These are phyloP conservation scores for Lagodon rhomboides DNA, from an alignment of 2,797 vertebrate species.

Conservation along the genomic window DNA sequence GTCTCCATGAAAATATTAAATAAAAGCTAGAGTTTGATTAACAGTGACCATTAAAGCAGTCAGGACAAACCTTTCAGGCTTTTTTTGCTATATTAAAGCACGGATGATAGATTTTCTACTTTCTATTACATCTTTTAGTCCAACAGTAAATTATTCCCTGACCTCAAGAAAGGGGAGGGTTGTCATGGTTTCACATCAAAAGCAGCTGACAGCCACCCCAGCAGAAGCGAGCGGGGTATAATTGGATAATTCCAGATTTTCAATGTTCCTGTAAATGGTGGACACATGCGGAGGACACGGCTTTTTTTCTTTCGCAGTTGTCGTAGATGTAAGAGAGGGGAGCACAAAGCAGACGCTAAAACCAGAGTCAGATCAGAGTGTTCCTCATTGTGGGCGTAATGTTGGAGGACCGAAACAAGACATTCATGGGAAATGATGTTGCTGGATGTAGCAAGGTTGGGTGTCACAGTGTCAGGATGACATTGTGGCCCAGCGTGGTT, in stretches of 20 bases:
- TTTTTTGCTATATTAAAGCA: conserved; percentile 8
- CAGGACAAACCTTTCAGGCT: neutral
- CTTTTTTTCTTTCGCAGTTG: neutral
- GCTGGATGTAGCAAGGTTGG: neutral
- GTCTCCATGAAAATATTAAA: neutral
- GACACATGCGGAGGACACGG: conserved; percentile 1
- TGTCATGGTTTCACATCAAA: conserved; percentile 56
- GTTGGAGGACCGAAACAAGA: neutral
- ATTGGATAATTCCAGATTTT: conserved; percentile 37
- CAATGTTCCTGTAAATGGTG: conserved; percentile 15
- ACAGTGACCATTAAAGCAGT: neutral
- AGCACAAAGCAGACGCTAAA: neutral
- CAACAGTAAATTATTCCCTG: conserved; percentile 11
- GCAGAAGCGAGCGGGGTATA: conserved; percentile 27
- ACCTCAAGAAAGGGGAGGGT: conserved; percentile 26
- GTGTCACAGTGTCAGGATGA: conserved; percentile 8
- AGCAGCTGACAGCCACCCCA: conserved; percentile 15
- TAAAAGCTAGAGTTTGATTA: conserved; percentile 6
- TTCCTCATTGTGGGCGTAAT: conserved; percentile 16
- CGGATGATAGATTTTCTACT: conserved; percentile 13
- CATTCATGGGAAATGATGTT: neutral
- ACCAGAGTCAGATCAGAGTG: neutral
- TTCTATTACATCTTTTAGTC: conserved; percentile 15
- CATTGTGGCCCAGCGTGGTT: conserved; percentile 4
- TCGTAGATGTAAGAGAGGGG: neutral